Evolutionary conservation across 2,888 invertebrate genomes (phyloP).

Genomic region (Diogma glabrata): DNA sequence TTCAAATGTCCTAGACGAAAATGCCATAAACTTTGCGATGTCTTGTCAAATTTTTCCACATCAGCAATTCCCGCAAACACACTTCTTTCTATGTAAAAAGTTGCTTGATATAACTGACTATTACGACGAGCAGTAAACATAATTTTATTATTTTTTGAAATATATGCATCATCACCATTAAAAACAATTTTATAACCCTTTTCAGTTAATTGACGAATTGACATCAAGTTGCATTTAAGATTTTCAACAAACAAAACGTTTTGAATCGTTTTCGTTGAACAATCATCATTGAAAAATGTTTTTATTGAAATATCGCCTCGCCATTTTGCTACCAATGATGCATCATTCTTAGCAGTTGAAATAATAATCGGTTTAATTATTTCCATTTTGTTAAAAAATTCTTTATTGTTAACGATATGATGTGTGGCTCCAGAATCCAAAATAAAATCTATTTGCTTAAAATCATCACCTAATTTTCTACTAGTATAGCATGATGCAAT

Average conservation of each 20-base stretch:
- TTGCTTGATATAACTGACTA: too few species aligned
- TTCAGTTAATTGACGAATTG: too few species aligned
- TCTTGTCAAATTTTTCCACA: too few species aligned
- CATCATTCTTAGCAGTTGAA: neutral
- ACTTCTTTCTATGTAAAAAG: too few species aligned
- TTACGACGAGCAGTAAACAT: neutral
- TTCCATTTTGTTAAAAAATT: too few species aligned
- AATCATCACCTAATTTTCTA: neutral
- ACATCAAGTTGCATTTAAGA: too few species aligned
- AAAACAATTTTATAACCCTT: neutral
- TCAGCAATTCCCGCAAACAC: neutral
- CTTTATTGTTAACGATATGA: neutral
- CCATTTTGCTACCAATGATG: neutral
- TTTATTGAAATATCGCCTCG: neutral
- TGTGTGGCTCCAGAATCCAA: neutral
- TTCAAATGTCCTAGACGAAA: too few species aligned
- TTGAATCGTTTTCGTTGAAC: neutral
- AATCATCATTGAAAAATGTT: neutral
- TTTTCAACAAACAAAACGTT: constrained; percentile 9
- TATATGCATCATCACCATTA: neutral
- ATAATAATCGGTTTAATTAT: neutral
- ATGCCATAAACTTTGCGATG: neutral
- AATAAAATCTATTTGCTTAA: neutral
- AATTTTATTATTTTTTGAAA: neutral
- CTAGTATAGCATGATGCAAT: too few species aligned